Percentiles rank a stretch among this genome's conserved stretches.
Conservation (phyloP, 1,140 invertebrate genomes). For the Pissodes strobi region DNA sequence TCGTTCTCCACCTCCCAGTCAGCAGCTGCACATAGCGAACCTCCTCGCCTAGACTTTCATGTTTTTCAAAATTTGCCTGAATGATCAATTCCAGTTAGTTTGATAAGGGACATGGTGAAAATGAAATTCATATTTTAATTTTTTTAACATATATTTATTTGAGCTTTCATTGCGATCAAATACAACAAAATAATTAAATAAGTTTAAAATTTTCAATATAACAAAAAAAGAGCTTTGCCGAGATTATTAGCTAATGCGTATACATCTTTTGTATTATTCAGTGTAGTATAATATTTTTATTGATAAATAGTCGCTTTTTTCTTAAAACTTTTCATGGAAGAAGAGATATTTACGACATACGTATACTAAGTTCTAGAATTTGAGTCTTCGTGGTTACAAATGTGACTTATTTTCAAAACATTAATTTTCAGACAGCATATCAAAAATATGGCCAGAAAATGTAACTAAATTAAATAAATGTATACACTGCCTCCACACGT, state of each 20-base stretch:
- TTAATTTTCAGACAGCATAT: background rate
- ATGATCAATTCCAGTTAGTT: no score
- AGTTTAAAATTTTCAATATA: slow-evolving; percentile 53
- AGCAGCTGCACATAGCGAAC: no score
- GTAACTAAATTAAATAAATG: background rate
- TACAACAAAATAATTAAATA: slow-evolving; percentile 59
- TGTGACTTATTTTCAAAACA: no score
- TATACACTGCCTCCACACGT: no score
- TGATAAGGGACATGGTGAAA: no score
- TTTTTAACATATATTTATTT: slow-evolving; percentile 58
- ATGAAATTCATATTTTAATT: no score
- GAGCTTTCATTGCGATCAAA: slow-evolving; percentile 57
- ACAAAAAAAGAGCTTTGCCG: slow-evolving; percentile 56
- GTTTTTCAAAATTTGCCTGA: no score
- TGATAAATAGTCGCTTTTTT: slow-evolving; percentile 53
- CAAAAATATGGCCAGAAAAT: background rate
- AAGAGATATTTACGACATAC: slow-evolving; percentile 57
- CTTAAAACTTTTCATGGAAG: slow-evolving; percentile 56
- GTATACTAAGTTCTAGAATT: slow-evolving; percentile 54
- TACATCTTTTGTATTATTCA: slow-evolving; percentile 57
- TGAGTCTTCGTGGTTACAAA: background rate
- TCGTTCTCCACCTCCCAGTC: no score
- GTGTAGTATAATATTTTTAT: slow-evolving; percentile 54
- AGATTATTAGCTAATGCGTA: slow-evolving; percentile 57
- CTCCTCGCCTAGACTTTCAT: no score